Conservation (phyloP, 1,140 invertebrate species). For the Globodera rostochiensis region DNA sequence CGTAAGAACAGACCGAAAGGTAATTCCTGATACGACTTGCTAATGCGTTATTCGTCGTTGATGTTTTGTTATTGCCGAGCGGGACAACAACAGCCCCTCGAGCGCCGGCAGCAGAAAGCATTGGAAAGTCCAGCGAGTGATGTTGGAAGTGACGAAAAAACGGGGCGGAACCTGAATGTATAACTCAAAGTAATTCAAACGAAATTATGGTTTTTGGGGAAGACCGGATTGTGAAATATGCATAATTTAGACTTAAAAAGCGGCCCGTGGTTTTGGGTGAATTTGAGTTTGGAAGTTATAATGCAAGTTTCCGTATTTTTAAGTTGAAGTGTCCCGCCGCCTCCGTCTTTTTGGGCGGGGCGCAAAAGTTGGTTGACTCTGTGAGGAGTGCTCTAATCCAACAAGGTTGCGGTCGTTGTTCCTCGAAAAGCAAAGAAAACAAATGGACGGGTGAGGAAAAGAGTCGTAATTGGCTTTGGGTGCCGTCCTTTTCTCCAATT, state of each 20-base stretch:
- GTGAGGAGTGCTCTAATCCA: too few relatives aligned
- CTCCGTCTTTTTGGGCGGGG: too few relatives aligned
- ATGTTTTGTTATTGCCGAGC: slow-evolving; percentile 12
- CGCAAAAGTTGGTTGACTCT: too few relatives aligned
- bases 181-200: too few relatives aligned
- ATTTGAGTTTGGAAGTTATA: too few relatives aligned
- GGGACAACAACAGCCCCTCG: not conserved
- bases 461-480: slow-evolving; percentile 8
- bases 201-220: too few relatives aligned
- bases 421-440: not conserved
- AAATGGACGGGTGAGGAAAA: slow-evolving; percentile 5
- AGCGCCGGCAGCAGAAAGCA: not conserved
- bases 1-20: slow-evolving; percentile 31
- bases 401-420: not conserved
- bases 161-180: too few relatives aligned
- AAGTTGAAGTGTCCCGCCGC: too few relatives aligned
- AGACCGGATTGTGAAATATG: too few relatives aligned
- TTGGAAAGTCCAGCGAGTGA: not conserved
- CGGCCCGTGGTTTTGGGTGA: too few relatives aligned
- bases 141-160: not conserved
- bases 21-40: slow-evolving; percentile 45
- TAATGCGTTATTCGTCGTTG: slow-evolving; percentile 37
- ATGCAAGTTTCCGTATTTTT: too few relatives aligned
- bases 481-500: slow-evolving; percentile 25
- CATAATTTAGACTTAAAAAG: too few relatives aligned